Percentiles rank a stretch among this genome's conserved stretches.
Evolutionary conservation across 2,797 vertebrate genomes (phyloP).

Genomic region (Helostoma temminkii): DNA sequence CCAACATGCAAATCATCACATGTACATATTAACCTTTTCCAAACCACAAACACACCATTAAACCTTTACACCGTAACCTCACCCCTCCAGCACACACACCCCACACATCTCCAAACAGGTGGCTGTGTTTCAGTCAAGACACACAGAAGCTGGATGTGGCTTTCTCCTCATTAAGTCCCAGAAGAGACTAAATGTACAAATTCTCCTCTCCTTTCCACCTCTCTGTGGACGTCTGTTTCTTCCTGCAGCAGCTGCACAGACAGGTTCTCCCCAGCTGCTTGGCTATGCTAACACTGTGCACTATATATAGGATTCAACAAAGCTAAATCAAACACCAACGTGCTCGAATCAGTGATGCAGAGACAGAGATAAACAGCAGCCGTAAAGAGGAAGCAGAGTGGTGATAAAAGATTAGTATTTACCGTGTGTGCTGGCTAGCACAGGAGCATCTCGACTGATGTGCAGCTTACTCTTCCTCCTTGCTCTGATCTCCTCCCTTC

Average conservation of each 20-base stretch:
- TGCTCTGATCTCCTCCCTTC: constrained; percentile 74
- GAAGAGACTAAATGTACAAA: constrained; percentile 63
- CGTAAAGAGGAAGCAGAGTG: constrained; percentile 45
- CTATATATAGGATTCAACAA: constrained; percentile 71
- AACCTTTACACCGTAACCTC: constrained; percentile 55
- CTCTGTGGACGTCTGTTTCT: constrained; percentile 63
- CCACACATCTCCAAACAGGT: constrained; percentile 79
- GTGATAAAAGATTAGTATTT: constrained; percentile 68
- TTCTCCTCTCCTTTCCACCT: constrained; percentile 47
- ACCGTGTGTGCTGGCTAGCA: constrained; percentile 77
- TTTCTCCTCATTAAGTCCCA: constrained; percentile 53
- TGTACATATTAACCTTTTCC: constrained; percentile 40
- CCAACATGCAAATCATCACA: not conserved
- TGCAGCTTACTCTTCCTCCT: constrained; percentile 71
- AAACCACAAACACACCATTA: constrained; percentile 47
- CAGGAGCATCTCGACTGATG: constrained; percentile 76
- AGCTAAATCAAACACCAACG: constrained; percentile 66
- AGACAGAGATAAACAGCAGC: constrained; percentile 55
- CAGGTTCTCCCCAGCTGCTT: constrained; percentile 74
- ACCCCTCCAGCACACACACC: constrained; percentile 46
- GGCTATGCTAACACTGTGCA: constrained; percentile 76
- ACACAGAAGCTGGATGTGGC: constrained; percentile 54
- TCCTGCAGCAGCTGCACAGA: constrained; percentile 71
- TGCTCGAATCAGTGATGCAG: constrained; percentile 51
- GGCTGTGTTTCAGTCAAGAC: constrained; percentile 67